Percentiles rank a stretch among this genome's conserved stretches.
These are phyloP conservation scores for Motacilla tschutschensis DNA, from an alignment of 2,113 vertebrate genomes.

Conservation along the genomic window DNA sequence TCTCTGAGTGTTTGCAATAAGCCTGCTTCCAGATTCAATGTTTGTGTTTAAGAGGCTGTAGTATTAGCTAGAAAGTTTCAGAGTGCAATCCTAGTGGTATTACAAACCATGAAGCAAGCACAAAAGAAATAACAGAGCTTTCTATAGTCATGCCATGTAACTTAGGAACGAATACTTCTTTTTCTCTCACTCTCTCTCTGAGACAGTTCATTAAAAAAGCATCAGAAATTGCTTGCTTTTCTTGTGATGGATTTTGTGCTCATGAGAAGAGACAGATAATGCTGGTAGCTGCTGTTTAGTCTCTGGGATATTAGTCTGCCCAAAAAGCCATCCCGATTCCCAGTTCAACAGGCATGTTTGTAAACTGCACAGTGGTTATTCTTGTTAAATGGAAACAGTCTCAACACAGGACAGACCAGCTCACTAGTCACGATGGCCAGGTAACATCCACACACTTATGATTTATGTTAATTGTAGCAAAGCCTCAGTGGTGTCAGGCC, in stretches of 20 bases:
- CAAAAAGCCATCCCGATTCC: slow-evolving; percentile 7
- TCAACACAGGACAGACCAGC: background rate
- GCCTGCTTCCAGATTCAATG: slow-evolving; percentile 21
- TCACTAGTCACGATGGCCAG: fast-evolving
- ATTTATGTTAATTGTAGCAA: background rate
- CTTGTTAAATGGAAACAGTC: background rate
- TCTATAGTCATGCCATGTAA: background rate
- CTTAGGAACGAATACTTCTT: background rate
- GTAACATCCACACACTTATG: background rate
- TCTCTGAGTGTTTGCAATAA: slow-evolving; percentile 19
- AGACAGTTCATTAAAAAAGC: slow-evolving; percentile 54
- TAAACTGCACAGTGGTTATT: background rate
- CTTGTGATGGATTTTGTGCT: slow-evolving; percentile 30
- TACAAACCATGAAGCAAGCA: background rate
- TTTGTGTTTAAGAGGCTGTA: slow-evolving; percentile 42
- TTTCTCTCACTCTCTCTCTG: background rate
- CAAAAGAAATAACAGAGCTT: slow-evolving; percentile 18
- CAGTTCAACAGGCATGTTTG: background rate
- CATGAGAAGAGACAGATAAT: slow-evolving; percentile 9
- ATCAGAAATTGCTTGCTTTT: slow-evolving; percentile 7
- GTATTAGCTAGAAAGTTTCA: slow-evolving; percentile 13
- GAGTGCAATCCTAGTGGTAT: background rate
- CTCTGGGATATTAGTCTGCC: background rate
- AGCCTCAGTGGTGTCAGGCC: background rate
- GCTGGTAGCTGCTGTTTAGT: slow-evolving; percentile 8